Evolutionary conservation across 2,113 vertebrate genomes (phyloP).

Genomic region (Meleagris gallopavo): DNA sequence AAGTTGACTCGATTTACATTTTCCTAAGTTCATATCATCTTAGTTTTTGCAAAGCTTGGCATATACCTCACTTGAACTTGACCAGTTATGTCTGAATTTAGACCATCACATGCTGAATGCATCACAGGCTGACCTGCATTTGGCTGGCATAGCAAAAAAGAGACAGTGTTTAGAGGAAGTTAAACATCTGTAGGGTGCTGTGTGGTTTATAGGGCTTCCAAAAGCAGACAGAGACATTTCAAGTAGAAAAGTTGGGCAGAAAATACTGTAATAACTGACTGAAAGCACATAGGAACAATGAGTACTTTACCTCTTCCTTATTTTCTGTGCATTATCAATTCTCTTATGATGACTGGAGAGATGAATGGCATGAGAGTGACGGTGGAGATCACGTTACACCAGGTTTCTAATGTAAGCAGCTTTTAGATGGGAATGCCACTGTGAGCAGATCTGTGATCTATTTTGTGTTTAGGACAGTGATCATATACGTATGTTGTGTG

Average conservation of each 20-base stretch:
- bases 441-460: not conserved
- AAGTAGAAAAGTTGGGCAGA: conserved; percentile 52
- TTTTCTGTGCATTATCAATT: conserved; percentile 20
- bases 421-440: not conserved
- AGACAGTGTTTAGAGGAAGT: conserved; percentile 6
- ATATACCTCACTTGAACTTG: conserved; percentile 66
- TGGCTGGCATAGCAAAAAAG: conserved; percentile 8
- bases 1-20: conserved; percentile 52
- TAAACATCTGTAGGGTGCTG: conserved; percentile 64
- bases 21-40: conserved; percentile 35
- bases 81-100: conserved; percentile 38
- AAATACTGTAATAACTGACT: conserved; percentile 66
- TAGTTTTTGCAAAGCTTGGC: not conserved
- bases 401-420: not conserved
- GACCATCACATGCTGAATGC: conserved; percentile 46
- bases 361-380: fast-evolving
- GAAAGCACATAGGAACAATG: conserved; percentile 43
- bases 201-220: conserved; percentile 59
- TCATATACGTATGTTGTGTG: not conserved
- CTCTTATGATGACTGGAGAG: conserved; percentile 8
- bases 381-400: not conserved
- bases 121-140: not conserved
- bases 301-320: conserved; percentile 30
- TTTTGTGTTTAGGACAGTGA: not conserved
- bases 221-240: conserved; percentile 60